Percentiles rank a stretch among this genome's conserved stretches.
These are phyloP conservation scores for Dryoscopus gambensis DNA, from an alignment of 2,113 vertebrate genomes.

Conservation along the genomic window DNA sequence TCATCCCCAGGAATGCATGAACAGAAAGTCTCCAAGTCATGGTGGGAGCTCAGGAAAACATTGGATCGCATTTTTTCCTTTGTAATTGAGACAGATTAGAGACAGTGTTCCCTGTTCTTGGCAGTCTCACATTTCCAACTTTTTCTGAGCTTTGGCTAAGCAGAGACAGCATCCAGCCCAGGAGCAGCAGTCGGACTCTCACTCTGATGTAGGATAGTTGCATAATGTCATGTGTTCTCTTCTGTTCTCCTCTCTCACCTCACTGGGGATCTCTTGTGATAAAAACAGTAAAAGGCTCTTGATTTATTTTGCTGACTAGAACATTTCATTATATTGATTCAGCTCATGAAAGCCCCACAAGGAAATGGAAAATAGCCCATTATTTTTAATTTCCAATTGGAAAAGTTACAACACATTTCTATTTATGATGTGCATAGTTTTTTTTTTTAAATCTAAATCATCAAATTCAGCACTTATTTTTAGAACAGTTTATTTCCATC, in stretches of 20 bases:
- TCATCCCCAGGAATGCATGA: not conserved
- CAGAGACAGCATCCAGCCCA: not conserved
- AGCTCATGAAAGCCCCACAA: conserved; percentile 43
- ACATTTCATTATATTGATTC: conserved; percentile 65
- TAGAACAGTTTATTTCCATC: conserved; percentile 51
- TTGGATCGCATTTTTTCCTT: not conserved
- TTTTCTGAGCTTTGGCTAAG: not conserved
- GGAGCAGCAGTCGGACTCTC: fast-evolving
- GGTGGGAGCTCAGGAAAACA: not conserved
- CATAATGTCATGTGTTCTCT: not conserved
- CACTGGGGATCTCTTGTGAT: conserved; percentile 51
- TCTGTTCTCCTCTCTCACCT: conserved; percentile 25
- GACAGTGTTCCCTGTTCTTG: fast-evolving
- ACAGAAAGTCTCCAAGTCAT: not conserved
- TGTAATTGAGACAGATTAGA: not conserved
- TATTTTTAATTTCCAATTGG: conserved; percentile 66
- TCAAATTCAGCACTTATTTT: conserved; percentile 60
- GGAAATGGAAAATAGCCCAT: conserved; percentile 61
- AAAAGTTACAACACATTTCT: conserved; percentile 57
- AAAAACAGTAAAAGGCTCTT: conserved; percentile 57
- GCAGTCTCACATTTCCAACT: not conserved
- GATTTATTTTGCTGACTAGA: conserved; percentile 66
- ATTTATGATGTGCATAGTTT: conserved; percentile 33
- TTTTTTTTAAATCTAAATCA: conserved; percentile 12
- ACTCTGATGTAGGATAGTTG: not conserved